Evolutionary conservation across 2,888 invertebrate species (phyloP), one percentile per base, ranked within the genome.

Genomic region (Troilus luridus): DNA sequence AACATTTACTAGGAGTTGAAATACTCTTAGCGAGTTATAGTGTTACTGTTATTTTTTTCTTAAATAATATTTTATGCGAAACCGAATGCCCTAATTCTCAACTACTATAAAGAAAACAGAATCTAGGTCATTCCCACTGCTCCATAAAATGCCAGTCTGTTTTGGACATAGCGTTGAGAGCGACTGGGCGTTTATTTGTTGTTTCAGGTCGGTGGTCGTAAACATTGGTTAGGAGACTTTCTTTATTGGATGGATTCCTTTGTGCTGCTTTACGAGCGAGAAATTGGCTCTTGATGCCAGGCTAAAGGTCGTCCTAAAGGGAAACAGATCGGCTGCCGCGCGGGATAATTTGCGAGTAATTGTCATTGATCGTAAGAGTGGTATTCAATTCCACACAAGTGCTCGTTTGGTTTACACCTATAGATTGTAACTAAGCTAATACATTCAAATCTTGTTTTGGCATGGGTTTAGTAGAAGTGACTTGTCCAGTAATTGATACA

Each of bases 101-200:
- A 77, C 17, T 77, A 17, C 27, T 41, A 19, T 17, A 85, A 58
- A 85, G 56, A n/a, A 41, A 56, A 12, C n/a, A 21, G 56, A 58
- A 85, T 85, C 85, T 85, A 58, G 85, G 85, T 19, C 85, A 85
- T 12, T 54, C 85, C 85, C 56, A 85, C 85, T 12, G 56, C 56
- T 85, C 56, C 85, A 58, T 54, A 85, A 85, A 58, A 85, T 58
- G 56, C 56, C 21, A 58, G 11, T n/a, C 85, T 85, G 54, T 85
- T 85, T 58, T 85, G 85, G 85, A 56, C 56, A 58, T 58, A 7
- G 85, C 56, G 85, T n/a, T 85, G 56, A 56, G 56, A 58, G 56
- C 85, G 54, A n/a, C 85, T 85, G 56, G 85, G 85, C 56, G 72
- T 85, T 85, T 85, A 85, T 85, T 58, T 85, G 85, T 85, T 58